Base-by-base conservation (phyloP, 2,888 invertebrate genomes). In the Andrena hattorfiana region DNA sequence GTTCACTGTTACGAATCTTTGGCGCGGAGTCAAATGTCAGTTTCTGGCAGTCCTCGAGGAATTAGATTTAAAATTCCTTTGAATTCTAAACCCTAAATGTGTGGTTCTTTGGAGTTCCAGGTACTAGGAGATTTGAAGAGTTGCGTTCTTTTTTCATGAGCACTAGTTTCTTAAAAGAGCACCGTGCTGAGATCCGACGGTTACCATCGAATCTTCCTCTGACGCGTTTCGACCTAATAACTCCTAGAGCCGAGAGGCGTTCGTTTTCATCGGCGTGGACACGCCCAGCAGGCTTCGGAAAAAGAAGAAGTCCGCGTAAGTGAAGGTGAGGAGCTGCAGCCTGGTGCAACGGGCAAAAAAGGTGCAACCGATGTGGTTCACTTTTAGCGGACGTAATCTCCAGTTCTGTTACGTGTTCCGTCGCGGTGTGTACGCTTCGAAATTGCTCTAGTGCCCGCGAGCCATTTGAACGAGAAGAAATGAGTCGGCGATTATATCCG, bases 281-380 rank as follows among this genome's bases (percentile, higher is more conserved):
- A 78, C 78, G 79, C 49, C 79, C 63, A 56, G 68, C 16, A 54
- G 28, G 26, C 35, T 28, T 71, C 16, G 42, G 63, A 68, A 78
- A 67, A 72, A 72, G 72, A 63, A 49, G 54, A 80, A 63, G 62
- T 56, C 56, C 23, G 5, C 54, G 62, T 13, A 42, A 77, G 80
- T 68, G 80, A 81, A 81, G 78, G 80, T 81, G 78, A 71, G 28
- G 49, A 42, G 54, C 32, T 10, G 51, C 77, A 51, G 63, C 32
- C 62, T 32, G 54, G 48, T 62, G 80, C 60, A 62, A 67, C 71
- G 30, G 48, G 32, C 62, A 59, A 80, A 80, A 70, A 80, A 66
- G 70, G 35, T 71, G 42, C 66, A 67, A 67, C 42, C 42, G 72
- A 64, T 54, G 59, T n/a, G 23, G 54, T 62, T 67, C 66, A 13